Percentiles rank a stretch among this genome's conserved stretches.
Conservation (phyloP, 2,113 vertebrate species). For the Opisthocomus hoazin region DNA sequence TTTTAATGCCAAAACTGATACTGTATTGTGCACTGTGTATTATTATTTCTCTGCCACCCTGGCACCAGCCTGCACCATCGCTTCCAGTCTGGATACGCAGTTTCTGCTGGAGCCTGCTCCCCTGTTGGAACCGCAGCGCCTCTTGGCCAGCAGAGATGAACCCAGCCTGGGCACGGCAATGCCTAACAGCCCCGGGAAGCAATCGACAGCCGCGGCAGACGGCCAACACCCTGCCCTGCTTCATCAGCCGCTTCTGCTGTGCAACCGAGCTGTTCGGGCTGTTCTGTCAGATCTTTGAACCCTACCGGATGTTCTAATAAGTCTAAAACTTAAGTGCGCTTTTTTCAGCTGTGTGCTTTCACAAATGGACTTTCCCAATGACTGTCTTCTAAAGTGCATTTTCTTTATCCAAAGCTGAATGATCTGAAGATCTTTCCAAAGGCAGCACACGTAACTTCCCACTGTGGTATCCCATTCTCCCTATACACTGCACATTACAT, state of each 20-base stretch:
- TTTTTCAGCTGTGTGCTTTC: background rate
- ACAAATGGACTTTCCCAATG: background rate
- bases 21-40: background rate
- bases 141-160: background rate
- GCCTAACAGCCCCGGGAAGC: background rate
- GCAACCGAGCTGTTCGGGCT: background rate
- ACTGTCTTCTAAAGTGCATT: background rate
- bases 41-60: background rate
- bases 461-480: background rate
- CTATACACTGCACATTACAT: accelerated
- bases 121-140: background rate
- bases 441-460: background rate
- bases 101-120: accelerated
- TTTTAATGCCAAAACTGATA: background rate
- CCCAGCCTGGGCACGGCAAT: background rate
- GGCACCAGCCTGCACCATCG: background rate
- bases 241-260: background rate
- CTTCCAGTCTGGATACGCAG: background rate
- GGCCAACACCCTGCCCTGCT: background rate
- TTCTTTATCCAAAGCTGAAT: too few species aligned
- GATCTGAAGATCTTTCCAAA: background rate
- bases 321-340: background rate
- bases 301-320: background rate
- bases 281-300: background rate
- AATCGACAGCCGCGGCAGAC: background rate